phyloP scores from a whole-genome alignment of 1,140 invertebrate species.

The Armadillidium nasatum region DNA sequence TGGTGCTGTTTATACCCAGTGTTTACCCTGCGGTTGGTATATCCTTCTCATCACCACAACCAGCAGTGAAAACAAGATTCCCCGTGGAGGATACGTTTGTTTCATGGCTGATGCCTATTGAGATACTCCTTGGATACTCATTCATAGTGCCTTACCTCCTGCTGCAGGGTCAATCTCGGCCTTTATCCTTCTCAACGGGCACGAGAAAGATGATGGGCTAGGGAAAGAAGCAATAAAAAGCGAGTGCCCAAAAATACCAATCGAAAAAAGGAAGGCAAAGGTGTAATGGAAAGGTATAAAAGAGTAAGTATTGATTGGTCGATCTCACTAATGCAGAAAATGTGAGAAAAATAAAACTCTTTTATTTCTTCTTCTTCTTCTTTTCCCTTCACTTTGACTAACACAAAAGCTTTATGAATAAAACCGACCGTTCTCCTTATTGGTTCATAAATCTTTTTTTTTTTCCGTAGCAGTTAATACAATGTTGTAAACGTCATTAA shows the following conservation, averaged over 20 bases:
- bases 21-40: conserved; percentile 4
- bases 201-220: conserved; percentile 7
- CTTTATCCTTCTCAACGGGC: background rate
- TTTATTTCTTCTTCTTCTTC: too few species aligned
- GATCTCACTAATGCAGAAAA: too few species aligned
- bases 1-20: background rate
- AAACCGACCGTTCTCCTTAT: too few species aligned
- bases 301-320: too few species aligned
- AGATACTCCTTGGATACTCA: background rate
- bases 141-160: background rate
- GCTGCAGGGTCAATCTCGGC: background rate
- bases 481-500: too few species aligned
- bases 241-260: conserved; percentile 1
- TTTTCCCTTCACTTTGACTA: too few species aligned
- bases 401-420: too few species aligned
- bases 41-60: conserved; percentile 6
- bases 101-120: background rate
- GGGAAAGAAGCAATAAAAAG: background rate
- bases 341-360: too few species aligned
- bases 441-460: too few species aligned
- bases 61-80: background rate
- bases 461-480: too few species aligned
- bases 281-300: too few species aligned
- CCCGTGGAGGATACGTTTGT: background rate
- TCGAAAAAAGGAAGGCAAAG: background rate